These are phyloP conservation scores for Chlorodrepanis virens DNA, from an alignment of 2,113 vertebrate species.

Conservation along the genomic window DNA sequence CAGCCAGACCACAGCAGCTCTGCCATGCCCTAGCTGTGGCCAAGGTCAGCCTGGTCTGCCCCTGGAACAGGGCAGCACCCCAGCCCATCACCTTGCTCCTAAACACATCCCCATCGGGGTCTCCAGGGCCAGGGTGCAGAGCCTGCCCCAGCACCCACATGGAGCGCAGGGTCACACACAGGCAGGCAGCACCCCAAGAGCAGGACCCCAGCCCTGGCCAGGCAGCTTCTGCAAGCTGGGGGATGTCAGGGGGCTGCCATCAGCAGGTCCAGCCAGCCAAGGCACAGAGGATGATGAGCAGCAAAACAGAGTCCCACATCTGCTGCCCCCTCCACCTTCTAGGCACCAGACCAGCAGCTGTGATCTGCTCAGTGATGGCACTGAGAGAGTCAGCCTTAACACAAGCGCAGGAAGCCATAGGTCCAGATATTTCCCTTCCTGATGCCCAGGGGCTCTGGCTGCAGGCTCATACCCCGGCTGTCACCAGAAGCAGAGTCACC, in stretches of 20 bases:
- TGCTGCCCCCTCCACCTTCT: rapidly evolving
- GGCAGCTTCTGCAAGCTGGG: not conserved
- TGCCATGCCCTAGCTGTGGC: not conserved
- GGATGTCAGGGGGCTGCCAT: not conserved
- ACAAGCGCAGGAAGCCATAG: not conserved
- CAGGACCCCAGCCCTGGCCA: not conserved
- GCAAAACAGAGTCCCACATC: not conserved
- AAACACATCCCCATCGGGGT: not conserved
- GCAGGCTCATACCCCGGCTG: not conserved
- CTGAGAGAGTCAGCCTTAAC: not conserved
- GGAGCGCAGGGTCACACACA: rapidly evolving
- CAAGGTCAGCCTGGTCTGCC: not conserved
- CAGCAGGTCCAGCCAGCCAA: not conserved
- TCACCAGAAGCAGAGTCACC: not conserved
- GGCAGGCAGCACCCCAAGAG: rapidly evolving
- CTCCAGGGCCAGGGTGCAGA: not conserved
- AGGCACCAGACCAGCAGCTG: not conserved
- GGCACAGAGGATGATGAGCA: not conserved
- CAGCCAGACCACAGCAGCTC: not conserved
- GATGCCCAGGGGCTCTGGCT: not conserved
- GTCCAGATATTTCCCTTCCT: not conserved
- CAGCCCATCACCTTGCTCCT: not conserved
- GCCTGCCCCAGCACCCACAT: too few relatives aligned
- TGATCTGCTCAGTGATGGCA: not conserved
- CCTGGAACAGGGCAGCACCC: not conserved